A percentile compares a stretch with the other conserved stretches of the same genome.
These are phyloP conservation scores for Psylliodes chrysocephalus DNA, from an alignment of 2,888 invertebrate genomes.

Conservation along the genomic window DNA sequence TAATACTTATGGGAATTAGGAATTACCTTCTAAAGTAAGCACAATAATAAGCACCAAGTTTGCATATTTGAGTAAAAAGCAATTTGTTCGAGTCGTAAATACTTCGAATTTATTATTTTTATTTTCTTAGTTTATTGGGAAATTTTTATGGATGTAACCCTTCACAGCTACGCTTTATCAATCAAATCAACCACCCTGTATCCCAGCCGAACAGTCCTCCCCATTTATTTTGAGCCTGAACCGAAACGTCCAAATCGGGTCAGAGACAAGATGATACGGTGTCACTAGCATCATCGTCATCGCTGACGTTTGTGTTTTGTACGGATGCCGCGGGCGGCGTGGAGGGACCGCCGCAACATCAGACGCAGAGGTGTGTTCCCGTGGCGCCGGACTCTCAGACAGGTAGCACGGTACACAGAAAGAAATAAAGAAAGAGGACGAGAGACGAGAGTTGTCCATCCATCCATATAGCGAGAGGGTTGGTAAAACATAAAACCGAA, in stretches of 20 bases:
- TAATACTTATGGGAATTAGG: too few relatives aligned
- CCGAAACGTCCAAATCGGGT: not conserved
- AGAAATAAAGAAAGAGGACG: not conserved
- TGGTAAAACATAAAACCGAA: not conserved
- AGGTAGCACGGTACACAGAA: conserved; percentile 49
- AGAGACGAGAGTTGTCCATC: not conserved
- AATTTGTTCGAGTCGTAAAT: too few relatives aligned
- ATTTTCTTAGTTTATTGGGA: too few relatives aligned
- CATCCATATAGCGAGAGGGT: not conserved
- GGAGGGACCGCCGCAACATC: conserved; percentile 53
- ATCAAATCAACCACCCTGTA: too few relatives aligned
- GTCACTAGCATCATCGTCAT: not conserved
- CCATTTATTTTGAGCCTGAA: too few relatives aligned
- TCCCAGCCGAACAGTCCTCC: too few relatives aligned
- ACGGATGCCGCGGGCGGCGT: conserved; percentile 18
- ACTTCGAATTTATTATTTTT: too few relatives aligned
- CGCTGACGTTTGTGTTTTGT: conserved; percentile 4
- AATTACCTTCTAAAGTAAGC: too few relatives aligned
- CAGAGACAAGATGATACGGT: not conserved
- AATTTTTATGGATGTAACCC: too few relatives aligned
- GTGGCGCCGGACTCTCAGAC: conserved; percentile 60
- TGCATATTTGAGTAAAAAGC: too few relatives aligned
- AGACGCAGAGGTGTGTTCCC: conserved; percentile 62
- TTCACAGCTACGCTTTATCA: too few relatives aligned
- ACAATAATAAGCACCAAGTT: too few relatives aligned